Conservation (phyloP, 2,888 invertebrate genomes). For the Gisinianus flammeolus region DNA sequence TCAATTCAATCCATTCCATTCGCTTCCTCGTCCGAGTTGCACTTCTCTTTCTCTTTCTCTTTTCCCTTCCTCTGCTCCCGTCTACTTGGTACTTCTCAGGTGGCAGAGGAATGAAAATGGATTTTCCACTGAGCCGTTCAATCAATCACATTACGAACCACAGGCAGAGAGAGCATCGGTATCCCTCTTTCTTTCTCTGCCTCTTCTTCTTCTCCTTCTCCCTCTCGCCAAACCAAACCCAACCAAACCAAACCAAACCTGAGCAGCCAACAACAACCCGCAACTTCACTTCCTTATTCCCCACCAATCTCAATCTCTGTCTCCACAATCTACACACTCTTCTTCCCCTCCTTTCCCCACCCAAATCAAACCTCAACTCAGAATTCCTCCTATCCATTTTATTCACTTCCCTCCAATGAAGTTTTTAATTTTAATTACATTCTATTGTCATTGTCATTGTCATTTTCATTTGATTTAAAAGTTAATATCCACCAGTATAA, state of each 20-base stretch:
- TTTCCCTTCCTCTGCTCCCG: neutral
- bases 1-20: too few species aligned
- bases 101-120: slow-evolving; percentile 43
- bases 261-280: neutral
- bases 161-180: too few species aligned
- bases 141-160: slow-evolving; percentile 43
- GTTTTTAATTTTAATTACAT: too few species aligned
- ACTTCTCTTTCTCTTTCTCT: too few species aligned
- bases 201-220: slow-evolving; percentile 13
- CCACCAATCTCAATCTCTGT: neutral
- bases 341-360: neutral
- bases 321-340: neutral
- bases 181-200: slow-evolving; percentile 26
- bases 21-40: too few species aligned
- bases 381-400: too few species aligned
- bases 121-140: slow-evolving; percentile 42
- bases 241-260: too few species aligned
- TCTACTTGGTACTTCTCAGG: slow-evolving; percentile 36
- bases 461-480: too few species aligned
- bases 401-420: too few species aligned
- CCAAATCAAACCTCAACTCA: neutral
- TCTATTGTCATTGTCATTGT: too few species aligned
- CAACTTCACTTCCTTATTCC: neutral
- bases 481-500: too few species aligned
- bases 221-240: neutral